Base-by-base conservation (phyloP, 2,113 vertebrate species). In the Noctilio leporinus region DNA sequence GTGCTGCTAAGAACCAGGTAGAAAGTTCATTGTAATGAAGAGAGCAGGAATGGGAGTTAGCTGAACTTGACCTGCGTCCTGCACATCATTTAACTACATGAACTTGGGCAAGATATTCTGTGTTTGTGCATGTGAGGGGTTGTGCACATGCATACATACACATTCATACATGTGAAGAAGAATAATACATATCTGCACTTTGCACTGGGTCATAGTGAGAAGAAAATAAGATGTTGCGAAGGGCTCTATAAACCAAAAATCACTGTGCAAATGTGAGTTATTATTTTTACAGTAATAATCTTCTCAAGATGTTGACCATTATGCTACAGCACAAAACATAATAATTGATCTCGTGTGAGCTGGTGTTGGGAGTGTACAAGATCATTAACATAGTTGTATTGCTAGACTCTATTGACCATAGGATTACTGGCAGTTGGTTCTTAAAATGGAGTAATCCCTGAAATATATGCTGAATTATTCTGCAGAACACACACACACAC, bases 381-480 rank as follows among this genome's bases (percentile, higher is more conserved):
- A 4, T 65, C 40, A 62, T 47, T 45, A 64, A 55, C 14, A 14
- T 1, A 40, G 53, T 24, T 9, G 33, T 43, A 28, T 6, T 33
- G 7, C 35, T 22, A 53, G 70, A 33, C 1, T 92, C 38, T 78
- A 11, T 1, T 43, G 24, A 26, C 6, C 7, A 30, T 9, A 59
- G 16, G 65, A 72, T 30, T 40, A 28, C 2, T 51, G 45, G 43
- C 17, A 30, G 0, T 24, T 38, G 20, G 10, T 88, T 57, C 57
- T n/a, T 45, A 75, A 91, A 80, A 90, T 49, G 38, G 89, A 96
- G n/a, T n/a, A 26, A 87, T 40, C 12, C 22, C 5, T 86, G 17
- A 65, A 82, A 40, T 78, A 40, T 35, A 70, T 3, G 38, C 33
- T 73, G 33, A 85, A 64, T 43, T 5, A 7, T 51, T 59, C 59